Conservation (phyloP, 2,888 invertebrate species). For the Drosophila maculinotata region DNA sequence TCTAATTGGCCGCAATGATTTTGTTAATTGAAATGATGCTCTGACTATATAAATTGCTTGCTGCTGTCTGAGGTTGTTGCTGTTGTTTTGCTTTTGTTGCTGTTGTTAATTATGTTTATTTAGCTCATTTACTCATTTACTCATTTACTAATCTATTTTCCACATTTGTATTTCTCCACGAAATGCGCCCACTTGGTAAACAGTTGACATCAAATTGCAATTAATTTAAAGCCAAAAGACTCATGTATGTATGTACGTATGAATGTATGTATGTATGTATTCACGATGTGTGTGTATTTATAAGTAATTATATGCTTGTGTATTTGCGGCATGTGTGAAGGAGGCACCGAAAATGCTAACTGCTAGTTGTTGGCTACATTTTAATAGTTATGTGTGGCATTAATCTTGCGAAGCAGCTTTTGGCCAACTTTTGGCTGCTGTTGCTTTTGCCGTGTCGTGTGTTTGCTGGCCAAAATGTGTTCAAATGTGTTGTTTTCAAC, state of each 20-base stretch:
- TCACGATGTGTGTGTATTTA: neutral
- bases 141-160: slow-evolving; percentile 42
- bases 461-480: slow-evolving; percentile 1
- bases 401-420: slow-evolving; percentile 13
- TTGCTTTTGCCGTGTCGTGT: too few species aligned
- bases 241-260: neutral
- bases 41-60: slow-evolving; percentile 37
- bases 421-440: slow-evolving; percentile 14
- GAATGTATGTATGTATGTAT: neutral
- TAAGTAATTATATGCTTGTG: neutral
- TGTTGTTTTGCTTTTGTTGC: slow-evolving; percentile 3
- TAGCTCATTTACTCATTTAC: slow-evolving; percentile 46
- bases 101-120: slow-evolving; percentile 48
- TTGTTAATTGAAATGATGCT: slow-evolving; percentile 65
- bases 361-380: slow-evolving; percentile 24
- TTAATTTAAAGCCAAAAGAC: slow-evolving; percentile 26
- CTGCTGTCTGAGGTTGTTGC: slow-evolving; percentile 1
- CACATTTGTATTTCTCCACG: slow-evolving; percentile 24
- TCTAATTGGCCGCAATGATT: slow-evolving; percentile 69
- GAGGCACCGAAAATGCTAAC: slow-evolving; percentile 2
- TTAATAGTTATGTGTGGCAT: slow-evolving; percentile 20
- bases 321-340: neutral
- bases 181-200: slow-evolving; percentile 14
- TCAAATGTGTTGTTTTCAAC: slow-evolving; percentile 12
- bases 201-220: slow-evolving; percentile 23